Evolutionary conservation across 2,888 invertebrate genomes (phyloP).

Genomic region (Plagodis pulveraria): DNA sequence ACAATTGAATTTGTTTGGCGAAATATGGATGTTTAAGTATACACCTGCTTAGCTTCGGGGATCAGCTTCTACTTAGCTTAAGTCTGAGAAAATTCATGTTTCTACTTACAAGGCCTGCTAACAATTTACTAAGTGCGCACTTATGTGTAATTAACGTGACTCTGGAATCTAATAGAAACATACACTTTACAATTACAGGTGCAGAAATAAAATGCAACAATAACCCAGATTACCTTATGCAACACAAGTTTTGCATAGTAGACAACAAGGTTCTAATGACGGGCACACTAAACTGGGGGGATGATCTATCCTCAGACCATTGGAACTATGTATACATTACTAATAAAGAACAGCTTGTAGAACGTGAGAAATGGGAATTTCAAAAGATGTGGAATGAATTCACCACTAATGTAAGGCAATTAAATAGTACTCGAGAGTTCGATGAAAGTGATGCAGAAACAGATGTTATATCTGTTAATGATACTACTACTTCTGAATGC

Average conservation of each 20-base stretch:
- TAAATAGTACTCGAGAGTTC: slow-evolving; percentile 18
- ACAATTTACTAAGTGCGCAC: no score
- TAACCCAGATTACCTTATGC: slow-evolving; percentile 85
- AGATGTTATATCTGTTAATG: slow-evolving; percentile 12
- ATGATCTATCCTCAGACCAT: slow-evolving; percentile 88
- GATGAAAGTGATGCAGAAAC: slow-evolving; percentile 29
- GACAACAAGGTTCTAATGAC: slow-evolving; percentile 86
- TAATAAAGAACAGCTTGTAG: slow-evolving; percentile 81
- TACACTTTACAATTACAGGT: slow-evolving; percentile 67
- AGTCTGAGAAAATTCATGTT: no score
- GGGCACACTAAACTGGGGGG: slow-evolving; percentile 92
- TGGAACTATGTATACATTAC: slow-evolving; percentile 89
- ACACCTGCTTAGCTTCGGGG: no score
- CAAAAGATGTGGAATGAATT: slow-evolving; percentile 84
- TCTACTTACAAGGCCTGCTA: no score
- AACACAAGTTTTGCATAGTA: slow-evolving; percentile 91
- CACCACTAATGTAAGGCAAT: slow-evolving; percentile 36
- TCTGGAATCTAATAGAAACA: no score
- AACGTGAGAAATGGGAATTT: slow-evolving; percentile 85
- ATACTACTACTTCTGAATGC: slow-evolving; percentile 13
- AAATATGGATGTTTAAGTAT: no score
- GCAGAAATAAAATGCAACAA: slow-evolving; percentile 82
- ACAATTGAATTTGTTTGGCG: no score
- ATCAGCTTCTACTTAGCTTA: no score
- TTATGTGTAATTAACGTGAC: no score